Evolutionary conservation across 2,113 vertebrate species (phyloP).

Genomic region (Hemichromis elongatus): DNA sequence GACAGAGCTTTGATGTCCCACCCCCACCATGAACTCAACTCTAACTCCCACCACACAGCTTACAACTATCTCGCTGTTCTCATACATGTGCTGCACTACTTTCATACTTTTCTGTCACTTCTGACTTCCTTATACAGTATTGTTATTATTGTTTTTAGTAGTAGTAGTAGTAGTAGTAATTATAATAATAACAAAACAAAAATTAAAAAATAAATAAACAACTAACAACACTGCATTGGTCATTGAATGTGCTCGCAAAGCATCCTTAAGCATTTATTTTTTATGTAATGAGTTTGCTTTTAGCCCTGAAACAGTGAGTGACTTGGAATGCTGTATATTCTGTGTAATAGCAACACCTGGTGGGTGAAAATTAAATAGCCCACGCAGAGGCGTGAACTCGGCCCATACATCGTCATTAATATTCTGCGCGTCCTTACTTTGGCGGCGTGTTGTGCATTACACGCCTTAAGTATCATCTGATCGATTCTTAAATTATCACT

Average conservation of each 20-base stretch:
- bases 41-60: neutral
- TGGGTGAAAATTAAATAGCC: slow-evolving; percentile 1
- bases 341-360: slow-evolving; percentile 36
- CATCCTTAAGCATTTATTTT: neutral
- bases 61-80: neutral
- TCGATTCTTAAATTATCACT: neutral
- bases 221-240: neutral
- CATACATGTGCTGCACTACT: neutral
- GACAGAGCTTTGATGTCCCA: neutral
- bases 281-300: neutral
- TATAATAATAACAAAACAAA: neutral
- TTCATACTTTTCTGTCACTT: neutral
- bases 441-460: neutral
- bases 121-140: neutral
- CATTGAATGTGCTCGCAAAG: neutral
- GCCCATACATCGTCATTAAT: neutral
- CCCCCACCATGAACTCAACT: neutral
- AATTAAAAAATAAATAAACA: neutral
- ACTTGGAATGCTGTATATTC: neutral
- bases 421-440: neutral
- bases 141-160: fast-evolving
- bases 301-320: neutral
- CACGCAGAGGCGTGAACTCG: neutral
- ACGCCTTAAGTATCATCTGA: neutral
- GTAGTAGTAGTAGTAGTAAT: neutral